Conservation (phyloP, 2,888 invertebrate genomes). For the Temnothorax unifasciatus region DNA sequence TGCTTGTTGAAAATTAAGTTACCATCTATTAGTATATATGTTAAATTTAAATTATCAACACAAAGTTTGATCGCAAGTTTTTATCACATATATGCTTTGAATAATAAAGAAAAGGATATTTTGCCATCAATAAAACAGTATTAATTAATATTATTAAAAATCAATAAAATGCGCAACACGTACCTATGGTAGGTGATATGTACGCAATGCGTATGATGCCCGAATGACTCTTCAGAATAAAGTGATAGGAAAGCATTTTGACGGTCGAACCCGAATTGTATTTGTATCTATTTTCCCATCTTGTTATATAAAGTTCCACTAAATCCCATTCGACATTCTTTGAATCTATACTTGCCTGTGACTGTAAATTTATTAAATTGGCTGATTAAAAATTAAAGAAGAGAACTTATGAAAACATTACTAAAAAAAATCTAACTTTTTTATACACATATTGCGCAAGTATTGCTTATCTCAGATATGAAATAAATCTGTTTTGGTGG, state of each 20-base stretch:
- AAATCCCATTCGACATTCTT: constrained; percentile 88
- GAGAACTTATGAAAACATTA: neutral
- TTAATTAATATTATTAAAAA: constrained; percentile 32
- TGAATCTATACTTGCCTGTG: neutral
- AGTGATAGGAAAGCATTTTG: constrained; percentile 88
- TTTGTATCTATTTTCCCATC: constrained; percentile 86
- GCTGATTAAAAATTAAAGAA: constrained; percentile 5
- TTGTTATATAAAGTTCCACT: constrained; percentile 83
- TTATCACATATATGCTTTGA: neutral
- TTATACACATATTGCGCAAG: neutral
- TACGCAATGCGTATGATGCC: constrained; percentile 87
- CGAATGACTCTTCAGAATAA: constrained; percentile 88
- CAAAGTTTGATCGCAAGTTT: neutral
- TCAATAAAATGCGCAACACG: constrained; percentile 35
- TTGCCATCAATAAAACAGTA: neutral
- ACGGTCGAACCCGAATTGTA: constrained; percentile 88
- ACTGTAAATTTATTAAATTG: constrained; percentile 15
- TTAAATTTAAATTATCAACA: constrained; percentile 2
- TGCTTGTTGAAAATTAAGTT: neutral
- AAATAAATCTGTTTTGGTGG: neutral
- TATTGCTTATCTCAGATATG: neutral
- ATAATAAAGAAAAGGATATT: neutral
- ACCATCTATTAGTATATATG: neutral
- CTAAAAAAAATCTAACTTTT: neutral
- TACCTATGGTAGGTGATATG: constrained; percentile 87